A percentile compares a stretch with the other conserved stretches of the same genome.
Evolutionary conservation across 2,113 vertebrate species (phyloP).

Genomic region (Chlamydotis undulata): DNA sequence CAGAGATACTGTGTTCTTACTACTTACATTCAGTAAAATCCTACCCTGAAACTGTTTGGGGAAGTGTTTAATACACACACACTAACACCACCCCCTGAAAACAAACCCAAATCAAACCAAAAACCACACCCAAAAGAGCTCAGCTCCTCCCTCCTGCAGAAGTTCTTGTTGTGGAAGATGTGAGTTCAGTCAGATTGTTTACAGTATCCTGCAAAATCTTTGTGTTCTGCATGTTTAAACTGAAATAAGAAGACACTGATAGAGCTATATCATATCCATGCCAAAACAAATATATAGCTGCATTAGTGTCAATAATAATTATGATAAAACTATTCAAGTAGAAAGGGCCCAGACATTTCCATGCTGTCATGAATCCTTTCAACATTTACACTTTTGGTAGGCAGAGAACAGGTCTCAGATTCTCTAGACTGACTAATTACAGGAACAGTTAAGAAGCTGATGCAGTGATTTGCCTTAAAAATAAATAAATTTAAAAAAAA

Average conservation of each 20-base stretch:
- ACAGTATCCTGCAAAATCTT: background rate
- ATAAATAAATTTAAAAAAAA: background rate
- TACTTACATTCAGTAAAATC: background rate
- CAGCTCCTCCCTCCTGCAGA: background rate
- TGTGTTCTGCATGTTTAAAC: background rate
- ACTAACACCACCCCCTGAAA: background rate
- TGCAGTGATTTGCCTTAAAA: background rate
- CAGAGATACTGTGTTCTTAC: background rate
- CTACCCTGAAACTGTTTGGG: background rate
- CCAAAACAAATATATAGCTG: background rate
- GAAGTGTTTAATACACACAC: background rate
- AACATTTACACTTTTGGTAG: background rate
- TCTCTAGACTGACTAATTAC: background rate
- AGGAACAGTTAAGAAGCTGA: background rate
- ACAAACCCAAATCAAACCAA: background rate
- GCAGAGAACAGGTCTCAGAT: background rate
- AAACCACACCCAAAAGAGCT: background rate
- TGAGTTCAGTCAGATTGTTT: background rate
- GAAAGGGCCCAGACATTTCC: background rate
- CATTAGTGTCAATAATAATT: background rate
- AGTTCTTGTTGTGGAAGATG: background rate
- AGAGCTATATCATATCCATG: background rate
- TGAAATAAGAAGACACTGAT: background rate
- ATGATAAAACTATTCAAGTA: background rate
- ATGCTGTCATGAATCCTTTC: background rate